These are phyloP conservation scores for Urophycis tenuis DNA, from an alignment of 2,797 vertebrate genomes.

Conservation along the genomic window DNA sequence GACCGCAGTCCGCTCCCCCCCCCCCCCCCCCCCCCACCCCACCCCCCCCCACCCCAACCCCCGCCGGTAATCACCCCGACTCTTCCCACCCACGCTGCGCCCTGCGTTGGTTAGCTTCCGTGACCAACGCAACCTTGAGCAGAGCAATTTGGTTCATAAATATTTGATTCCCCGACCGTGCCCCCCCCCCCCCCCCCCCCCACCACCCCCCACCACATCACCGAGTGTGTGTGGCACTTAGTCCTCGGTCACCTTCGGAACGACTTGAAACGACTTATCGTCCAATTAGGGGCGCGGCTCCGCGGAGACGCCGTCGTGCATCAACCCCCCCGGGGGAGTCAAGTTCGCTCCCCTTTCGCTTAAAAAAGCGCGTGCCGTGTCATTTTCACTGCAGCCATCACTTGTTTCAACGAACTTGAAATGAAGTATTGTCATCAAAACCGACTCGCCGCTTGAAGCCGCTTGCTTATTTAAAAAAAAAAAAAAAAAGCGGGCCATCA, in stretches of 20 bases:
- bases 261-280: neutral
- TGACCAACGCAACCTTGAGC: neutral
- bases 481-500: too few species aligned
- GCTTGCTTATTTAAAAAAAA: too few species aligned
- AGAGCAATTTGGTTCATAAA: neutral
- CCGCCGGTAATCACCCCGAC: neutral
- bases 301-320: neutral
- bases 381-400: too few species aligned
- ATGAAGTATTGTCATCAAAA: too few species aligned
- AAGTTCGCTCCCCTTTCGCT: too few species aligned
- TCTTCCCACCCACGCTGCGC: neutral
- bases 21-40: too few species aligned
- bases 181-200: neutral
- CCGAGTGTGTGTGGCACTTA: neutral
- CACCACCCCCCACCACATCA: neutral
- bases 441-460: too few species aligned
- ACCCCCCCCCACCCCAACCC: too few species aligned
- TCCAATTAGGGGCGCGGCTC: neutral
- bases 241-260: neutral
- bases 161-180: constrained; percentile 1
- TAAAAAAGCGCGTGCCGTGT: too few species aligned
- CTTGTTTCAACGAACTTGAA: too few species aligned
- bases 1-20: too few species aligned
- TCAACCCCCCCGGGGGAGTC: too few species aligned
- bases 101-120: neutral